phyloP scores from a whole-genome alignment of 2,888 invertebrate species.

The Blastobasis lacticolella region DNA sequence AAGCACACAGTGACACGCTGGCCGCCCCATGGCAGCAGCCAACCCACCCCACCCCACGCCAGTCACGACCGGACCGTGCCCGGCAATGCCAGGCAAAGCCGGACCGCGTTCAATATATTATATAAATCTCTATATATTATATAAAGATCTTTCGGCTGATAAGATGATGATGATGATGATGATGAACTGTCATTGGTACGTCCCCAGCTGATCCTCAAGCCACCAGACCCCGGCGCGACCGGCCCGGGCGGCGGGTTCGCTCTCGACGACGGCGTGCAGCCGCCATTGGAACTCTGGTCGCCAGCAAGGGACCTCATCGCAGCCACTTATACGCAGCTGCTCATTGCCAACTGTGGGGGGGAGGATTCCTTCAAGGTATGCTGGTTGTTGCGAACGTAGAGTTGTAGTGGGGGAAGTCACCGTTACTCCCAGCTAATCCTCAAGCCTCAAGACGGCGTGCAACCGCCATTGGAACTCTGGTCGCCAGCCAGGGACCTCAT shows the following conservation, averaged over 20 bases:
- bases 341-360: constrained; percentile 94
- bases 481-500: neutral
- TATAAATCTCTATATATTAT: too few relatives aligned
- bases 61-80: too few relatives aligned
- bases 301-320: constrained; percentile 92
- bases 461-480: neutral
- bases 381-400: too few relatives aligned
- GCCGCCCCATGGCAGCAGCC: too few relatives aligned
- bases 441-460: neutral
- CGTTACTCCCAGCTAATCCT: too few relatives aligned
- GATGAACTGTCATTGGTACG: neutral
- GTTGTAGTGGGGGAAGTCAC: too few relatives aligned
- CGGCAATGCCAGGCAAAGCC: too few relatives aligned
- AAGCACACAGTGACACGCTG: too few relatives aligned
- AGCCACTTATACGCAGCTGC: constrained; percentile 92
- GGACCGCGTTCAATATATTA: too few relatives aligned
- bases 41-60: too few relatives aligned
- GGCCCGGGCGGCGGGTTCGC: constrained; percentile 79
- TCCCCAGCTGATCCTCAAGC: constrained; percentile 38
- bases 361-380: constrained; percentile 90
- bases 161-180: too few relatives aligned
- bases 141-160: too few relatives aligned
- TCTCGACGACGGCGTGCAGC: constrained; percentile 94
- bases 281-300: constrained; percentile 86
- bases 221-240: constrained; percentile 31